A percentile compares a stretch with the other conserved stretches of the same genome.
phyloP scores from a whole-genome alignment of 2,888 invertebrate species.

The Agrochola litura region DNA sequence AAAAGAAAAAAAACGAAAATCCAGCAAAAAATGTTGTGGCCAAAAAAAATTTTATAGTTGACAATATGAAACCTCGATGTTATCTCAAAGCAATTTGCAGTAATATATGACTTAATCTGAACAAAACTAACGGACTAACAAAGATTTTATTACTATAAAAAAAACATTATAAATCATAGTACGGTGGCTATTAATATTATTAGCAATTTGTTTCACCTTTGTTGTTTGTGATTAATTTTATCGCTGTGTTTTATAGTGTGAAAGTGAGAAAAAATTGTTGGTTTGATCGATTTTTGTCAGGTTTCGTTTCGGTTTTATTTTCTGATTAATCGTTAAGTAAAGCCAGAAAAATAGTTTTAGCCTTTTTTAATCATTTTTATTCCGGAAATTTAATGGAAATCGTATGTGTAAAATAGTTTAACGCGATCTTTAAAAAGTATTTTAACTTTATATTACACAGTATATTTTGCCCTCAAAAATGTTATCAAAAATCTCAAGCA shows the following conservation, averaged over 20 bases:
- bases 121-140: conserved; percentile 55
- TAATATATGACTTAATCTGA: conserved; percentile 88
- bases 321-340: not conserved
- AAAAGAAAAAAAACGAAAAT: not conserved
- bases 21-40: conserved; percentile 19
- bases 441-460: not conserved
- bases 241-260: conserved; percentile 64
- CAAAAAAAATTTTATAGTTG: conserved; percentile 51
- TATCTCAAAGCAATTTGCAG: conserved; percentile 86
- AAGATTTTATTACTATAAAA: conserved; percentile 61
- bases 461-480: not conserved
- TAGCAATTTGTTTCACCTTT: conserved; percentile 79
- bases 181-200: conserved; percentile 70
- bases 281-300: conserved; percentile 4
- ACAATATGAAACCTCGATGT: conserved; percentile 74
- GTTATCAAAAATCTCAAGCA: not conserved
- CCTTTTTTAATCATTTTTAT: not conserved
- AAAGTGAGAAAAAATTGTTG: conserved; percentile 35
- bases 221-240: conserved; percentile 73
- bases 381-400: not conserved
- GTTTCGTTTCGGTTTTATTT: not conserved
- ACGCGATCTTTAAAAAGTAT: too few relatives aligned
- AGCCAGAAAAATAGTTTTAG: not conserved
- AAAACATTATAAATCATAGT: conserved; percentile 66
- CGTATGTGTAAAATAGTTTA: not conserved